phyloP scores from a whole-genome alignment of 1,140 invertebrate species.

The Anastrepha ludens region DNA sequence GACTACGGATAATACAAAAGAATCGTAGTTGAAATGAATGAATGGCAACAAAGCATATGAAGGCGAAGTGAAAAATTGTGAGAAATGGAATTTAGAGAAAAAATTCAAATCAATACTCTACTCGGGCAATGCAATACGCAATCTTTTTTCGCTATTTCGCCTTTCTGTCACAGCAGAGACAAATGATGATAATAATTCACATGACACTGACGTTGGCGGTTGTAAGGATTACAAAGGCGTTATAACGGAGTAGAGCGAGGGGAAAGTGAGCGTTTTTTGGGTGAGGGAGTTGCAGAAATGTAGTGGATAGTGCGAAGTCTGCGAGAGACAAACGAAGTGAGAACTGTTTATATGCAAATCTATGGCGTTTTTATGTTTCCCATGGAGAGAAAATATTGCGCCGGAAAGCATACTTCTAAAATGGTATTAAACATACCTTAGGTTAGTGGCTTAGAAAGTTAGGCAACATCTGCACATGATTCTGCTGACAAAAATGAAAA shows the following conservation, averaged over 20 bases:
- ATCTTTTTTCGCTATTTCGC: not conserved
- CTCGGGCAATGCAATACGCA: not conserved
- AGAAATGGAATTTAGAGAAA: not conserved
- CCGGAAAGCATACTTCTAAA: not conserved
- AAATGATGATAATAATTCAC: conserved; percentile 31
- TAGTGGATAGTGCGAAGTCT: not conserved
- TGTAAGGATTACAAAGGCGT: not conserved
- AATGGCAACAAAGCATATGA: not conserved
- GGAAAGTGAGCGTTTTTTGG: too few species aligned
- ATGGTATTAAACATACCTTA: not conserved
- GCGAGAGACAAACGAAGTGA: too few species aligned
- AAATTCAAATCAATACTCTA: conserved; percentile 14
- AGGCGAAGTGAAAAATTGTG: not conserved
- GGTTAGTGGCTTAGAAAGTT: too few species aligned
- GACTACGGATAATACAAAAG: not conserved
- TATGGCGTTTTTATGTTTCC: not conserved
- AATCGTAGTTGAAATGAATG: not conserved
- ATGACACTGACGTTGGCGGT: not conserved
- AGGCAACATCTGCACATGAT: too few species aligned
- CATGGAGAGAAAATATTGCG: too few species aligned
- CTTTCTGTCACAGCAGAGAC: not conserved
- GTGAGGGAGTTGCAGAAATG: not conserved
- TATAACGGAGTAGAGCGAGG: not conserved
- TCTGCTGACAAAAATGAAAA: too few species aligned
- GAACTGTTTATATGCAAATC: not conserved